Base-by-base conservation (phyloP, 2,888 invertebrate species). In the Amorpha juglandis region DNA sequence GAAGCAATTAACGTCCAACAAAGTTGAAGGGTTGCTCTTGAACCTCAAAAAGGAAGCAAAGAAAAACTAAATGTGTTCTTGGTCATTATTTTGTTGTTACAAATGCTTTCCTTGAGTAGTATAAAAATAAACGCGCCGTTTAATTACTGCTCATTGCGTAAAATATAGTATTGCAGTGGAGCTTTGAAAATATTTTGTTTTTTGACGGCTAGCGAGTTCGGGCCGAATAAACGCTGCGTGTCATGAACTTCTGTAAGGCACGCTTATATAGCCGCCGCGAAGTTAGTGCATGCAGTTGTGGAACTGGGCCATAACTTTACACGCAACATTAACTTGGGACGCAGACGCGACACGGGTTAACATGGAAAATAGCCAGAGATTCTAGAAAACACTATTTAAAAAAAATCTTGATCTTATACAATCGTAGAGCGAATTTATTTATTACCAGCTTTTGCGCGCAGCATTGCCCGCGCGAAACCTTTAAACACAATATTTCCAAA, bases 241-340 rank as follows among this genome's bases (percentile, higher is more conserved):
- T 83, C 86, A 77, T 82, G 85, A 85, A 86, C 86, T 82, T 83
- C 81, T 82, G 77, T 75, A 82, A 87, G 78, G 78, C 84, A 79
- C 33, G 64, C 58, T 67, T 64, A 70, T 83, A 80, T 75, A 81
- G 78, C 78, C 77, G 74, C 76, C 77, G 80, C 82, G 81, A 82
- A 87, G 86, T 88, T 86, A 82, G 87, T 77, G 87, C 86, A 84
- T 88, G 88, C 87, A 90, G 85, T 84, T 76, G 79, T 73, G 81
- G 79, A 85, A 87, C 86, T 84, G 81, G 83, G 83, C 87, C 82
- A 87, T 91, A 89, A 91, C 86, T 92, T 89, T 82, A 86, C 89
- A 91, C 88, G 90, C 90, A 86, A 92, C 91, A 91, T 92, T 92
- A 91, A 91, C 82, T 88, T 83, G 80, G 83, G 81, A 81, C 81